A percentile compares a stretch with the other conserved stretches of the same genome.
phyloP scores from a whole-genome alignment of 2,888 invertebrate genomes.

The Priocnemis perturbator region DNA sequence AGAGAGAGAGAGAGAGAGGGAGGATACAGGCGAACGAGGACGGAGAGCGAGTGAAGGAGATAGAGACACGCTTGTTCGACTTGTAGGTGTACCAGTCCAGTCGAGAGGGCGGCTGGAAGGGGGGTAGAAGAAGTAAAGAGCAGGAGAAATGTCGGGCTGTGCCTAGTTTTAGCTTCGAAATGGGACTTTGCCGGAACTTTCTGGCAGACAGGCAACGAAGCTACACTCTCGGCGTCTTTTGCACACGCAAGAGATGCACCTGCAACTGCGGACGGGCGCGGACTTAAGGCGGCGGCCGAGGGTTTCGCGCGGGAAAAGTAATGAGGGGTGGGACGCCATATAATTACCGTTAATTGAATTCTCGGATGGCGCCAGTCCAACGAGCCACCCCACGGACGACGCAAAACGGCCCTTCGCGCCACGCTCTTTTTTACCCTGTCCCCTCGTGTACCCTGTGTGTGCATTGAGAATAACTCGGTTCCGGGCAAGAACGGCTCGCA shows the following conservation, averaged over 20 bases:
- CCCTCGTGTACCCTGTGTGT: neutral
- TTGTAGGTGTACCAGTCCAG: neutral
- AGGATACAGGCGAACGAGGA: neutral
- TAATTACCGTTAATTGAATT: conserved; percentile 73
- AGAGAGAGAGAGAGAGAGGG: neutral
- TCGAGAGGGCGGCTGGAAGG: neutral
- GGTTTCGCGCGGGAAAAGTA: conserved; percentile 39
- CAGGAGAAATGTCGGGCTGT: conserved; percentile 11
- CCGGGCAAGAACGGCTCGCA: too few species aligned
- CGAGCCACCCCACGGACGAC: conserved; percentile 43
- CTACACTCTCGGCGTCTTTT: conserved; percentile 31
- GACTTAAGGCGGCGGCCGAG: conserved; percentile 29
- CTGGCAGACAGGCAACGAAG: conserved; percentile 58
- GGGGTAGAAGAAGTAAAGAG: neutral
- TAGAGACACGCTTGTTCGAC: too few species aligned
- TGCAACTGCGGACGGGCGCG: conserved; percentile 35
- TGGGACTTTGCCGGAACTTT: conserved; percentile 70
- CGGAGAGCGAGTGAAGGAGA: conserved; percentile 10
- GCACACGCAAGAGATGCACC: conserved; percentile 44
- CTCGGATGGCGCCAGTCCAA: conserved; percentile 67
- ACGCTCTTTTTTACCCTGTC: conserved; percentile 10
- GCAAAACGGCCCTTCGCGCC: conserved; percentile 42
- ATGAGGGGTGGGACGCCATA: conserved; percentile 58
- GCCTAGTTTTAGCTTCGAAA: conserved; percentile 59
- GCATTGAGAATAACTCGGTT: neutral